These are phyloP conservation scores for Chunga burmeisteri DNA, from an alignment of 2,113 vertebrate genomes.

Conservation along the genomic window DNA sequence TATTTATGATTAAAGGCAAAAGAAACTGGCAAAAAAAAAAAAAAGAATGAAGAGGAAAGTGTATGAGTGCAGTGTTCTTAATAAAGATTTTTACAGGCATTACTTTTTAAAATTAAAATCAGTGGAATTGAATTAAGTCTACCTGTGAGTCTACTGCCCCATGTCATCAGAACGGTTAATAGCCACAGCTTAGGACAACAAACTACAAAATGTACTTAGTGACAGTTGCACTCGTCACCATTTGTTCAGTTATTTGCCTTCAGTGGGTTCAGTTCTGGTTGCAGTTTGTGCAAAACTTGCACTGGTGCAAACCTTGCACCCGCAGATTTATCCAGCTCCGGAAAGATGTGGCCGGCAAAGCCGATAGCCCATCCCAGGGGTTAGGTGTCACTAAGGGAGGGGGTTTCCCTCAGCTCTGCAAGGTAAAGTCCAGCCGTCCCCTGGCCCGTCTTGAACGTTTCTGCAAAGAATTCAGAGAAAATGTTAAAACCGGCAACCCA, in stretches of 20 bases:
- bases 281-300: not conserved
- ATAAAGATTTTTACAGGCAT: not conserved
- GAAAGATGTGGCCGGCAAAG: not conserved
- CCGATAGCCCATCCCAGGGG: no score
- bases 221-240: rapidly evolving
- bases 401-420: not conserved
- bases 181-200: not conserved
- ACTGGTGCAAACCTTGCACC: no score
- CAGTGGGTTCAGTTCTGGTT: not conserved
- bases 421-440: not conserved
- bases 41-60: not conserved
- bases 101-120: not conserved
- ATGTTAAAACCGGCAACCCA: not conserved
- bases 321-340: rapidly evolving
- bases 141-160: not conserved
- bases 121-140: not conserved
- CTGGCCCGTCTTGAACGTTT: not conserved
- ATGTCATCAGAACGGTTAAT: rapidly evolving
- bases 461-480: not conserved
- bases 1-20: not conserved
- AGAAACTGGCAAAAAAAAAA: not conserved
- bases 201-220: not conserved
- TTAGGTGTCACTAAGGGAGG: rapidly evolving
- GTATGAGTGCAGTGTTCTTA: rapidly evolving
- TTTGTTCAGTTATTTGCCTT: not conserved